These are phyloP conservation scores for Lepidocyrtinus sp. DNA, from an alignment of 2,888 invertebrate genomes.

Conservation along the genomic window DNA sequence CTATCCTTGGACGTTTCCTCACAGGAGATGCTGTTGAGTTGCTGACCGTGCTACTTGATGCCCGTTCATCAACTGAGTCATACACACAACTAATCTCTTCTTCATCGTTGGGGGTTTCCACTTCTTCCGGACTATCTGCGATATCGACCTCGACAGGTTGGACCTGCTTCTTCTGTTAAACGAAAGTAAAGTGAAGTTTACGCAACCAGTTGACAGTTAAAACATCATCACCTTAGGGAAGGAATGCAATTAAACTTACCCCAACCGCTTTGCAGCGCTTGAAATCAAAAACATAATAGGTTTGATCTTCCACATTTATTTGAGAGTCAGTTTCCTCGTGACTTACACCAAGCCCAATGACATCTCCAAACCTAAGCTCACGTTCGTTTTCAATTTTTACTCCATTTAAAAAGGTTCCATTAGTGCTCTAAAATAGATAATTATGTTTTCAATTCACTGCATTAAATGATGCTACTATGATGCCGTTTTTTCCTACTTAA, in stretches of 20 bases:
- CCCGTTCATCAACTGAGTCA: too few species aligned
- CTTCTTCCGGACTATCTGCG: neutral
- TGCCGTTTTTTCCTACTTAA: neutral
- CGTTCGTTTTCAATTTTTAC: slow-evolving; percentile 32
- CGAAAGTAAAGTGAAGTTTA: neutral
- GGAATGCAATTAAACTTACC: slow-evolving; percentile 37
- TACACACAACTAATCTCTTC: too few species aligned
- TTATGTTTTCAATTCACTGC: neutral
- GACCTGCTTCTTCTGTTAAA: too few species aligned
- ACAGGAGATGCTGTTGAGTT: too few species aligned
- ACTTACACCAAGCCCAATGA: slow-evolving; percentile 59
- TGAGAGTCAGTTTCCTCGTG: neutral
- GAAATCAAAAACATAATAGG: slow-evolving; percentile 58
- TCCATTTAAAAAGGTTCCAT: slow-evolving; percentile 62
- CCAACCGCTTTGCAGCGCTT: too few species aligned
- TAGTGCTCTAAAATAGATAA: slow-evolving; percentile 49
- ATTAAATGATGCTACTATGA: neutral
- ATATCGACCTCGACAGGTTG: neutral
- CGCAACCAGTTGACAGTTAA: neutral
- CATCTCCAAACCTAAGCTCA: slow-evolving; percentile 58
- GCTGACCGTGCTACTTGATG: too few species aligned
- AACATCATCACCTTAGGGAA: neutral
- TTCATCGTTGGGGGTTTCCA: neutral
- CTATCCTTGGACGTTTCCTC: too few species aligned
- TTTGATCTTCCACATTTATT: neutral